These are phyloP conservation scores for Eupithecia centaureata DNA, from an alignment of 2,888 invertebrate genomes.

Conservation along the genomic window DNA sequence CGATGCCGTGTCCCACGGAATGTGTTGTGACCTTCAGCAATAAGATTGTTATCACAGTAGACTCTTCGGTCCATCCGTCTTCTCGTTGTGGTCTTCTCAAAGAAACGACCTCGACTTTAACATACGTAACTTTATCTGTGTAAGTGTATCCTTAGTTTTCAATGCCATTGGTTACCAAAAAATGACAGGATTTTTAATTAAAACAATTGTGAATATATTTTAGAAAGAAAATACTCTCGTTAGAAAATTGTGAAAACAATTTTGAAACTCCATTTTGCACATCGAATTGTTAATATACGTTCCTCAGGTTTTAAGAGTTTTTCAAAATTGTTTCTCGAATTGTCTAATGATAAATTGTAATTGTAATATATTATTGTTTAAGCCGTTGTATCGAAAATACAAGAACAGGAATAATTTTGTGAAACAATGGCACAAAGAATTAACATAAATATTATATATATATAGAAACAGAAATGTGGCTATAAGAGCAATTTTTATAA, in stretches of 20 bases:
- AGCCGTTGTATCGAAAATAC: slow-evolving; percentile 83
- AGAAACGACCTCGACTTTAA: slow-evolving; percentile 64
- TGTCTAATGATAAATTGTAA: slow-evolving; percentile 78
- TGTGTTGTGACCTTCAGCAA: slow-evolving; percentile 73
- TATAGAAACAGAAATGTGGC: slow-evolving; percentile 84
- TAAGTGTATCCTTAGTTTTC: slow-evolving; percentile 77
- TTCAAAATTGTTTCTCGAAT: slow-evolving; percentile 75
- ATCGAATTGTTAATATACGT: slow-evolving; percentile 81
- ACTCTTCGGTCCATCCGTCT: slow-evolving; percentile 69
- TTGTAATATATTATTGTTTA: slow-evolving; percentile 83
- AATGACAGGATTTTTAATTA: slow-evolving; percentile 82
- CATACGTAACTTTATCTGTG: slow-evolving; percentile 77
- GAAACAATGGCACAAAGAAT: slow-evolving; percentile 84
- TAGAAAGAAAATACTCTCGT: slow-evolving; percentile 74
- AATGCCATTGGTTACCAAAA: slow-evolving; percentile 84
- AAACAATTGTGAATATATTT: slow-evolving; percentile 81
- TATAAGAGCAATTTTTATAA: slow-evolving; percentile 85
- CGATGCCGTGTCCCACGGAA: slow-evolving; percentile 29
- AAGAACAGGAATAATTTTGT: slow-evolving; percentile 84
- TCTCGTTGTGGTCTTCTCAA: slow-evolving; percentile 65
- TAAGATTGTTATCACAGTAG: slow-evolving; percentile 63
- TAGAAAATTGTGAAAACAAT: slow-evolving; percentile 71
- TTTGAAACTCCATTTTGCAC: slow-evolving; percentile 73
- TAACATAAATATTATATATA: slow-evolving; percentile 83
- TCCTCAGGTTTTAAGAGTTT: slow-evolving; percentile 71